A percentile compares a stretch with the other conserved stretches of the same genome.
Conservation (phyloP, 2,797 vertebrate species). For the Basileuterus tristriatus region DNA sequence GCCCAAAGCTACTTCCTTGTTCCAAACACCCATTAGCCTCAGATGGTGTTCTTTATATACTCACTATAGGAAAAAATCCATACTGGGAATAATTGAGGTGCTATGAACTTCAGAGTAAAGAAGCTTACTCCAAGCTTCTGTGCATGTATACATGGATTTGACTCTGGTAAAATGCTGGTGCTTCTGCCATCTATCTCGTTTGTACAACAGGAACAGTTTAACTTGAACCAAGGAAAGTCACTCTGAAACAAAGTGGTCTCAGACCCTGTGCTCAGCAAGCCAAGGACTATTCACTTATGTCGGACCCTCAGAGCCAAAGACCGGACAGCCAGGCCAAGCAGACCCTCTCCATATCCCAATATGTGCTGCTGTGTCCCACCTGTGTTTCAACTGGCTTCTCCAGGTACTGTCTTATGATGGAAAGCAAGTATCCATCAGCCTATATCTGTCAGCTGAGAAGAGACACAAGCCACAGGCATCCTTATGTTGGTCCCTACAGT, state of each 20-base stretch:
- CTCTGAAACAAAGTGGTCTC: not conserved
- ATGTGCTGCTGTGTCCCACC: not conserved
- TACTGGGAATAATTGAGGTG: not conserved
- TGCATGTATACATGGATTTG: not conserved
- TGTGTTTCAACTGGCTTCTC: not conserved
- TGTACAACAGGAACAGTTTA: not conserved
- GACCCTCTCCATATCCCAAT: not conserved
- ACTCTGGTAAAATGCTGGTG: not conserved
- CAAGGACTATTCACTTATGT: not conserved
- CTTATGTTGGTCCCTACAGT: not conserved
- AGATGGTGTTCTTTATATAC: not conserved
- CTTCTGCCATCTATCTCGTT: not conserved
- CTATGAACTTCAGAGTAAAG: not conserved
- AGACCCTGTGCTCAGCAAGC: not conserved
- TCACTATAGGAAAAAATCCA: not conserved
- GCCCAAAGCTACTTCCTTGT: not conserved
- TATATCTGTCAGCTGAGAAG: not conserved
- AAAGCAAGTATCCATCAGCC: not conserved
- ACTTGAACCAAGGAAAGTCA: not conserved
- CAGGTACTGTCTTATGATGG: not conserved
- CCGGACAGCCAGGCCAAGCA: not conserved
- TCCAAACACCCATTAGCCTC: not conserved
- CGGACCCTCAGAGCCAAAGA: not conserved
- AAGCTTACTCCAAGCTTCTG: not conserved
- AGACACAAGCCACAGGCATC: not conserved